phyloP scores from a whole-genome alignment of 1,140 invertebrate genomes.

The roundworm (Caenorhabditis elegans) region DNA sequence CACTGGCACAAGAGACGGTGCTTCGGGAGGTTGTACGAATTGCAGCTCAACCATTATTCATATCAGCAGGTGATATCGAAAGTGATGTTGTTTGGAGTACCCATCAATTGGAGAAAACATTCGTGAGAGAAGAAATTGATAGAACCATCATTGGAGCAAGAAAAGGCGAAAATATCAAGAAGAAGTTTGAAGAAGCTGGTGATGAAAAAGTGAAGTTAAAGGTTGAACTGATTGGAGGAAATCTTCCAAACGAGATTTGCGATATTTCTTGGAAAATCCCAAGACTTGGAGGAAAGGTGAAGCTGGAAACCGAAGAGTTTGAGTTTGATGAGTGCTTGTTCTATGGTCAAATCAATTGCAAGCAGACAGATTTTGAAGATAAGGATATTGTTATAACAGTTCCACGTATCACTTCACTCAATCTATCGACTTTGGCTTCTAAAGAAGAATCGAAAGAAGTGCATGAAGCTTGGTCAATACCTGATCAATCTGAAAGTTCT shows the following conservation, averaged over 20 bases:
- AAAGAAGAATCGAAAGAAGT: constrained; percentile 50
- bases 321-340: constrained; percentile 56
- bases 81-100: constrained; percentile 38
- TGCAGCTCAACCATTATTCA: constrained; percentile 44
- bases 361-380: constrained; percentile 47
- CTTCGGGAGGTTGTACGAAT: constrained; percentile 40
- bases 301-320: constrained; percentile 49
- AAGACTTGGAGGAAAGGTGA: constrained; percentile 21
- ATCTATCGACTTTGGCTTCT: constrained; percentile 51
- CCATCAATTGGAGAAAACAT: constrained; percentile 34
- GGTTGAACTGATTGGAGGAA: constrained; percentile 43
- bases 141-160: constrained; percentile 17
- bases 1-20: constrained; percentile 32
- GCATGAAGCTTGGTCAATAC: constrained; percentile 49
- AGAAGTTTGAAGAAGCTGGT: constrained; percentile 36
- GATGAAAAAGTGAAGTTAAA: constrained; percentile 49
- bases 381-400: constrained; percentile 42
- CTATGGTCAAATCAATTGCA: constrained; percentile 54
- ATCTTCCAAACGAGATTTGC: neutral
- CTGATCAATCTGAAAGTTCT: constrained; percentile 3
- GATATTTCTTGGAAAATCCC: constrained; percentile 15
- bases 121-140: neutral
- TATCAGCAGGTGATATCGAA: constrained; percentile 39
- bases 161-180: constrained; percentile 34
- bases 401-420: constrained; percentile 32